phyloP scores from a whole-genome alignment of 2,113 vertebrate genomes.

The Entelurus aequoreus region DNA sequence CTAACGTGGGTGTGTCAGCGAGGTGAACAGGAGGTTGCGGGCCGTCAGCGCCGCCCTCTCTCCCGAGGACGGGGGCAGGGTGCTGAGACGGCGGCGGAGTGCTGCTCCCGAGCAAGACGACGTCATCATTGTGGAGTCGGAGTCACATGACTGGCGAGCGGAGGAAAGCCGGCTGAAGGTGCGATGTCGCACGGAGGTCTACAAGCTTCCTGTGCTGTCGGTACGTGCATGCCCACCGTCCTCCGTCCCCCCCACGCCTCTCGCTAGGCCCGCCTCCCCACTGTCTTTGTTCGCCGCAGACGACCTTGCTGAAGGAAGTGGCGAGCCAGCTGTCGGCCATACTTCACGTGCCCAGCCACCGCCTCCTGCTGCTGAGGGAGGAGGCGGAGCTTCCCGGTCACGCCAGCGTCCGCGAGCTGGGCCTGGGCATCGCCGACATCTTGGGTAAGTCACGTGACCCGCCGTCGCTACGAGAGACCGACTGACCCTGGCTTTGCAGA shows the following conservation, averaged over 20 bases:
- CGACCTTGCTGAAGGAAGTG: slow-evolving; percentile 54
- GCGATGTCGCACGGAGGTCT: slow-evolving; percentile 62
- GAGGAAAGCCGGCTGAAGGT: slow-evolving; percentile 69
- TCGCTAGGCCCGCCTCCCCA: not conserved
- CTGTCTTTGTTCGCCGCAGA: slow-evolving; percentile 38
- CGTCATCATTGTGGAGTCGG: not conserved
- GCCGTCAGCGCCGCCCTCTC: slow-evolving; percentile 54
- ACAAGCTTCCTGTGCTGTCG: slow-evolving; percentile 62
- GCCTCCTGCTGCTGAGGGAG: slow-evolving; percentile 66
- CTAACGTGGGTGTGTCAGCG: slow-evolving; percentile 35
- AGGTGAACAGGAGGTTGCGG: slow-evolving; percentile 56
- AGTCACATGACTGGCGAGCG: not conserved
- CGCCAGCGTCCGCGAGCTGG: slow-evolving; percentile 52
- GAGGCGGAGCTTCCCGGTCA: slow-evolving; percentile 58
- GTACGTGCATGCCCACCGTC: slow-evolving; percentile 34
- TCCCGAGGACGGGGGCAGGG: slow-evolving; percentile 5
- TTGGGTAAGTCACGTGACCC: slow-evolving; percentile 55
- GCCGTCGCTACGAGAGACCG: not conserved
- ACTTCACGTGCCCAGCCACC: slow-evolving; percentile 55
- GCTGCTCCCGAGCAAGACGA: not conserved
- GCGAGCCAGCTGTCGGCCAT: slow-evolving; percentile 58
- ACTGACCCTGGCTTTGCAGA: slow-evolving; percentile 44
- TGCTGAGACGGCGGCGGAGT: not conserved
- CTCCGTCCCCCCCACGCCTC: too few species aligned
- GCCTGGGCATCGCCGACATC: slow-evolving; percentile 74